Evolutionary conservation across 2,888 invertebrate species (phyloP).

Genomic region (Orthonevra nobilis): DNA sequence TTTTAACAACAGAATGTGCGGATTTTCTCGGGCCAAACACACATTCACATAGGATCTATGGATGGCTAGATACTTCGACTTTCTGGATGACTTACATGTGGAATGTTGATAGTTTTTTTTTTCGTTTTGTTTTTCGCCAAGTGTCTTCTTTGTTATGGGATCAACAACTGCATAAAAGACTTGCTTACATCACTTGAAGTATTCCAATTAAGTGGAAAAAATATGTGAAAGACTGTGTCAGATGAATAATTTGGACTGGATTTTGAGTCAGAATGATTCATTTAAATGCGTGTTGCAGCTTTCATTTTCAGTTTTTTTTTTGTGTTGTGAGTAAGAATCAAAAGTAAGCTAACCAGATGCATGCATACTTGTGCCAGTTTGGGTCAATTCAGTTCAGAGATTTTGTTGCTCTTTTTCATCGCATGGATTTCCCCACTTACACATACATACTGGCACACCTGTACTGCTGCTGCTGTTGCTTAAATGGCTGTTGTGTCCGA

Average conservation of each 20-base stretch:
- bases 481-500: slow-evolving; percentile 25
- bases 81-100: slow-evolving; percentile 41
- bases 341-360: neutral
- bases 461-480: slow-evolving; percentile 1
- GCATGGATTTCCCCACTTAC: neutral
- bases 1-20: slow-evolving; percentile 40
- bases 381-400: slow-evolving; percentile 20
- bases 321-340: no score
- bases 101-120: slow-evolving; percentile 50
- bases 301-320: slow-evolving; percentile 41
- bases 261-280: neutral
- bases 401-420: slow-evolving; percentile 2
- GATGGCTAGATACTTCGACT: slow-evolving; percentile 46
- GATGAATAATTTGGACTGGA: neutral
- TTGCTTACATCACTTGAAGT: slow-evolving; percentile 38
- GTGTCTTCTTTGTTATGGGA: slow-evolving; percentile 8
- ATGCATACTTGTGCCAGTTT: slow-evolving; percentile 29
- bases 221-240: no score
- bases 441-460: no score
- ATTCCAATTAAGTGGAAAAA: slow-evolving; percentile 1
- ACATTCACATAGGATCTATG: slow-evolving; percentile 56
- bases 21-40: slow-evolving; percentile 47
- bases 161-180: slow-evolving; percentile 34
- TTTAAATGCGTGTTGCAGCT: neutral
- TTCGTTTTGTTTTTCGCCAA: neutral